Conservation (phyloP, 2,888 invertebrate species). For the Cremastinae sp. region DNA sequence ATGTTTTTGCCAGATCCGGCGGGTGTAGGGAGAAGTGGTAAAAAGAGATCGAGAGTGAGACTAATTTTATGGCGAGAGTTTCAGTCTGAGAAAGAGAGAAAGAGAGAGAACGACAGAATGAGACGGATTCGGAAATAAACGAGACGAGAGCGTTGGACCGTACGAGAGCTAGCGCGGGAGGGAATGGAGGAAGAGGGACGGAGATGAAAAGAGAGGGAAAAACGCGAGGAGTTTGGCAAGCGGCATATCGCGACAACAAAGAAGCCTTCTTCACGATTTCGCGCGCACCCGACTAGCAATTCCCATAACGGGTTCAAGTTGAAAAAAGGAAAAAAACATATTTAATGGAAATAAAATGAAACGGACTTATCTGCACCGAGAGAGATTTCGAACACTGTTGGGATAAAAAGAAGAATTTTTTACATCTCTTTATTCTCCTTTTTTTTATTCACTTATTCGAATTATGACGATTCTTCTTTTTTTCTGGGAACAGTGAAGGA, state of each 20-base stretch:
- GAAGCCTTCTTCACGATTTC: slow-evolving; percentile 55
- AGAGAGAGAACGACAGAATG: slow-evolving; percentile 40
- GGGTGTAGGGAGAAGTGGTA: slow-evolving; percentile 23
- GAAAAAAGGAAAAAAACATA: slow-evolving; percentile 14
- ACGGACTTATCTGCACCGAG: slow-evolving; percentile 48
- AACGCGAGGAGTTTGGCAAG: slow-evolving; percentile 68
- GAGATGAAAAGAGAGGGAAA: slow-evolving; percentile 38
- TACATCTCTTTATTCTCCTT: neutral
- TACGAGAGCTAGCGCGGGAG: slow-evolving; percentile 28
- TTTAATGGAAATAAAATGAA: neutral
- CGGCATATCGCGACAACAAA: slow-evolving; percentile 65
- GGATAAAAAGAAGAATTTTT: slow-evolving; percentile 2
- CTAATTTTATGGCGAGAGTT: slow-evolving; percentile 48
- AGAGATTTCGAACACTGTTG: neutral
- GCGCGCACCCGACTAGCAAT: slow-evolving; percentile 36
- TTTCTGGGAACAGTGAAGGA: no score
- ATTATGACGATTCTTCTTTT: neutral
- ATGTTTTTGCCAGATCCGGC: neutral
- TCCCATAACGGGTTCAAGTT: slow-evolving; percentile 25
- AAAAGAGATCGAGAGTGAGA: slow-evolving; percentile 48
- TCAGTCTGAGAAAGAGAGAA: slow-evolving; percentile 48
- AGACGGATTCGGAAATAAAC: slow-evolving; percentile 54
- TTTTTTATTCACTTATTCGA: neutral
- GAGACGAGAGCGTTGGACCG: slow-evolving; percentile 45
- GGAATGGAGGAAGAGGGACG: slow-evolving; percentile 40